Conservation (phyloP, 2,797 vertebrate genomes). For the Cuculus canorus region DNA sequence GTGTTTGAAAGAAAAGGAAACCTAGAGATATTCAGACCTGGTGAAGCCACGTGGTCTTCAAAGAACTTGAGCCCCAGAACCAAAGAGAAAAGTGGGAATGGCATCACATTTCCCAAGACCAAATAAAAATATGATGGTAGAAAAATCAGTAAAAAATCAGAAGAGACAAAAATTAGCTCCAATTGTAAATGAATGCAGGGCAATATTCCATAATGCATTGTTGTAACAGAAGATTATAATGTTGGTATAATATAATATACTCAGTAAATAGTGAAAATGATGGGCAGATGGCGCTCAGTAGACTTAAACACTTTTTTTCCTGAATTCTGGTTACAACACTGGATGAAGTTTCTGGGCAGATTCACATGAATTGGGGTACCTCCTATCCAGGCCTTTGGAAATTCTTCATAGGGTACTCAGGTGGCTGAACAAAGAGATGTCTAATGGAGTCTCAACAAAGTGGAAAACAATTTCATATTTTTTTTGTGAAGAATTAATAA, state of each 20-base stretch:
- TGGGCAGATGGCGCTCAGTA: background rate
- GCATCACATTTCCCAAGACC: background rate
- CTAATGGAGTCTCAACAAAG: background rate
- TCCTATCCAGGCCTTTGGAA: background rate
- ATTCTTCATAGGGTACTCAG: background rate
- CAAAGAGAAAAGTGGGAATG: background rate
- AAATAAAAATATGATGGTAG: background rate
- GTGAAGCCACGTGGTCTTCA: background rate
- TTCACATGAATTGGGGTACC: background rate
- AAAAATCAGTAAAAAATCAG: background rate
- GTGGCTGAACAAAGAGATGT: background rate
- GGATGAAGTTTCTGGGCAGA: background rate
- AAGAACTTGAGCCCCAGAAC: background rate
- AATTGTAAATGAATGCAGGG: background rate
- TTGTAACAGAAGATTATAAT: background rate
- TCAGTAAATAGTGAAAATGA: background rate
- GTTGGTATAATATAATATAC: background rate
- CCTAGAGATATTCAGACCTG: background rate
- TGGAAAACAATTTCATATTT: background rate
- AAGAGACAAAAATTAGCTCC: background rate
- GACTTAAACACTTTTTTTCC: background rate
- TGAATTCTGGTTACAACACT: background rate
- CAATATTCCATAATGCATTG: background rate
- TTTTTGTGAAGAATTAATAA: background rate
- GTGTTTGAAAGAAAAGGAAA: background rate